These are phyloP conservation scores for Ceratitis capitata DNA, from an alignment of 1,140 invertebrate species.

Conservation along the genomic window DNA sequence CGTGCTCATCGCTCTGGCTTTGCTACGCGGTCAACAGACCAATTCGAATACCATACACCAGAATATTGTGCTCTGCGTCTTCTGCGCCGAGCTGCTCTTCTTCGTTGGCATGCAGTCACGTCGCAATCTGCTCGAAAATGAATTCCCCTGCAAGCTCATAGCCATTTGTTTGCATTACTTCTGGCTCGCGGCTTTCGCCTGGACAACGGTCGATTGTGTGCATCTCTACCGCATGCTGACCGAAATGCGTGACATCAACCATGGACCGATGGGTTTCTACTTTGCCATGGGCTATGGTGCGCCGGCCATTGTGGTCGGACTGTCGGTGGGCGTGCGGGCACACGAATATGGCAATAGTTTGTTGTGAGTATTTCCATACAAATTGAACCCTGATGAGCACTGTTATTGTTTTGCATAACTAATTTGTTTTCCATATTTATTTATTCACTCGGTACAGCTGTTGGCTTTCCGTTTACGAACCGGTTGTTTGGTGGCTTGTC, in stretches of 20 bases:
- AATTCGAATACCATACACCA: constrained; percentile 96
- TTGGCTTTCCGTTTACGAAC: constrained; percentile 93
- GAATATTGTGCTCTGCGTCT: constrained; percentile 89
- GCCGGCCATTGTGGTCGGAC: constrained; percentile 89
- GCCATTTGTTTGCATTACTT: constrained; percentile 94
- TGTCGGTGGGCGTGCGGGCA: constrained; percentile 91
- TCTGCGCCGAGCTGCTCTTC: constrained; percentile 86
- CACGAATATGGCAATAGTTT: constrained; percentile 94
- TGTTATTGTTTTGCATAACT: not conserved
- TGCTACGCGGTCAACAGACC: constrained; percentile 81
- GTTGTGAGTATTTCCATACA: constrained; percentile 77
- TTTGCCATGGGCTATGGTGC: constrained; percentile 95
- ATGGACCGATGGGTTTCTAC: constrained; percentile 93
- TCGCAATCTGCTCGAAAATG: constrained; percentile 77
- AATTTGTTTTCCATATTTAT: not conserved
- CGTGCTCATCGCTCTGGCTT: constrained; percentile 77
- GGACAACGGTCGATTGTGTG: constrained; percentile 91
- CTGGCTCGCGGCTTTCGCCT: constrained; percentile 88
- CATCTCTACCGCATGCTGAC: constrained; percentile 95
- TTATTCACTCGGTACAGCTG: constrained; percentile 78
- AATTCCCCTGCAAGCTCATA: constrained; percentile 88
- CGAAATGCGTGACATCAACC: constrained; percentile 95
- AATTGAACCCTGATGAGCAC: not conserved
- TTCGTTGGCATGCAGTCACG: constrained; percentile 86
- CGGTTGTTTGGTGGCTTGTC: constrained; percentile 90